phyloP scores from a whole-genome alignment of 2,797 vertebrate genomes.

The Octomys mimax region DNA sequence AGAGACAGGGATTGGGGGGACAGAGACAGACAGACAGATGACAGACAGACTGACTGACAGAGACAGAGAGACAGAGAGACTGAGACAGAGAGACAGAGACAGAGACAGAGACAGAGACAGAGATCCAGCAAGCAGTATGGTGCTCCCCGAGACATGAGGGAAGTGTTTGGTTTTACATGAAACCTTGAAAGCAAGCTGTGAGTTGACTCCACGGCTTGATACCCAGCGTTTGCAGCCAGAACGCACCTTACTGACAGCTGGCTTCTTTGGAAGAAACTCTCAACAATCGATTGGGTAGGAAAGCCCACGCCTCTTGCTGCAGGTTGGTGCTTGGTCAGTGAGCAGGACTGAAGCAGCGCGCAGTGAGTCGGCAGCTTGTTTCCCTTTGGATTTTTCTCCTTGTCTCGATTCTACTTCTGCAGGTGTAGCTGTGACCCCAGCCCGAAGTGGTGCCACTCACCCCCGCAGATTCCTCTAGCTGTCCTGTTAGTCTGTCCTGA shows the following conservation, averaged over 20 bases:
- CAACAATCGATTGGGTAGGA: slow-evolving; percentile 29
- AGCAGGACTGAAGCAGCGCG: neutral
- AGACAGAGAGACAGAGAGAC: neutral
- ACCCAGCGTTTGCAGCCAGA: neutral
- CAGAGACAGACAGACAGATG: neutral
- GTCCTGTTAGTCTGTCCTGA: neutral
- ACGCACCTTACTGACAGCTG: slow-evolving; percentile 40
- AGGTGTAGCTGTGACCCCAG: slow-evolving; percentile 4
- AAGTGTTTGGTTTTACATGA: slow-evolving; percentile 27
- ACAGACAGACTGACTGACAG: neutral
- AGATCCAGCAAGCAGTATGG: neutral
- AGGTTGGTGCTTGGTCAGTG: neutral
- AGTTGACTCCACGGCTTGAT: neutral
- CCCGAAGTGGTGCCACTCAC: neutral
- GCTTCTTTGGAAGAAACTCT: slow-evolving; percentile 2
- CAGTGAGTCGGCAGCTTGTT: neutral
- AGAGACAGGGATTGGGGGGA: no score
- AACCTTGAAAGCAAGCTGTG: neutral
- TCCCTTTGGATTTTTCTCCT: slow-evolving; percentile 1
- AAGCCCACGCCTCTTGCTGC: neutral
- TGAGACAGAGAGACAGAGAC: neutral
- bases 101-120: neutral
- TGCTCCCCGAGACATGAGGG: neutral
- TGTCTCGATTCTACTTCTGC: slow-evolving; percentile 13
- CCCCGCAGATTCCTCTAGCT: neutral